Conservation (phyloP, 2,888 invertebrate species). For the Sericinus montela region DNA sequence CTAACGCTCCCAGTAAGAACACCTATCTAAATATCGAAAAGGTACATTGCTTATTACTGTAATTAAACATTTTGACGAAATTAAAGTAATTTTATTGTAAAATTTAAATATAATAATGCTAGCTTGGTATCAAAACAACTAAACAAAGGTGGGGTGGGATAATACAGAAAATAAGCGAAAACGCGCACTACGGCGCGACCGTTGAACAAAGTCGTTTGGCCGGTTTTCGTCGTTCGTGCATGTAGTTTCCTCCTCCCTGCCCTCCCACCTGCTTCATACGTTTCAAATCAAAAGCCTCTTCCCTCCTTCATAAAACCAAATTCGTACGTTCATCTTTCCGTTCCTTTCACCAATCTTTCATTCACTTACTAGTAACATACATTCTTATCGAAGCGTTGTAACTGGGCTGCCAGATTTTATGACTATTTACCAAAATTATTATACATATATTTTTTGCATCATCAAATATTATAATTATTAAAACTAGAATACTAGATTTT, state of each 20-base stretch:
- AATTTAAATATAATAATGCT: constrained; percentile 8
- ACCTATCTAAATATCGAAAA: constrained; percentile 49
- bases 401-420: too few species aligned
- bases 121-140: constrained; percentile 24
- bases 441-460: too few species aligned
- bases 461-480: too few species aligned
- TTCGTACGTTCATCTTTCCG: constrained; percentile 26
- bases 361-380: constrained; percentile 29
- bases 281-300: constrained; percentile 54
- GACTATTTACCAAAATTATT: too few species aligned
- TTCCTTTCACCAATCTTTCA: constrained; percentile 25
- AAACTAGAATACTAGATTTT: too few species aligned
- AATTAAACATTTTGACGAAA: constrained; percentile 21
- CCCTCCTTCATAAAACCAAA: constrained; percentile 27
- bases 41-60: constrained; percentile 34
- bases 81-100: constrained; percentile 26
- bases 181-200: constrained; percentile 66
- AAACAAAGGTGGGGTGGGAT: constrained; percentile 70
- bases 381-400: too few species aligned
- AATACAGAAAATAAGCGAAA: constrained; percentile 59
- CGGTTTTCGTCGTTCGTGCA: constrained; percentile 48
- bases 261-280: constrained; percentile 34
- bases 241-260: constrained; percentile 46
- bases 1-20: constrained; percentile 44
- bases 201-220: constrained; percentile 75